Conservation (phyloP, 2,797 vertebrate species). For the Liparis tanakae region DNA sequence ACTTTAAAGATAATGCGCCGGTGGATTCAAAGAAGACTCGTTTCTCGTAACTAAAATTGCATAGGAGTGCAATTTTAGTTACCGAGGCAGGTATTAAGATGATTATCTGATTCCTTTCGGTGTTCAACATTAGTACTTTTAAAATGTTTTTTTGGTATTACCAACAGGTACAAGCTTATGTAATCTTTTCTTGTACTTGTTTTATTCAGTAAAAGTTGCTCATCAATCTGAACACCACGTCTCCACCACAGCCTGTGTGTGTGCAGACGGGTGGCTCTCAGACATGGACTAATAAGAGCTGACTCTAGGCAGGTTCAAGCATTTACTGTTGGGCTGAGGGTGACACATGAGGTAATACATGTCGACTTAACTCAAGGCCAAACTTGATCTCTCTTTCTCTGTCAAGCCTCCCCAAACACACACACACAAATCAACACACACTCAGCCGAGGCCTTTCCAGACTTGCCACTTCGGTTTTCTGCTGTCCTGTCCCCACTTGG, state of each 20-base stretch:
- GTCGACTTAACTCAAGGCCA: constrained; percentile 67
- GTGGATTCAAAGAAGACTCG: constrained; percentile 1
- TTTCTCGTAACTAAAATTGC: no score
- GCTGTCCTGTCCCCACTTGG: constrained; percentile 18
- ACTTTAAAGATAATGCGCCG: constrained; percentile 2
- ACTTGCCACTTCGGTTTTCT: constrained; percentile 39
- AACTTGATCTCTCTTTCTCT: constrained; percentile 69
- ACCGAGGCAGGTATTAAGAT: not conserved
- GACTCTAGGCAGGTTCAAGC: constrained; percentile 70
- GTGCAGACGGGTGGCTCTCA: constrained; percentile 64
- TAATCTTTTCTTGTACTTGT: not conserved
- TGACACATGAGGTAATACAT: constrained; percentile 74
- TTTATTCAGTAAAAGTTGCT: not conserved
- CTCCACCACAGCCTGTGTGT: constrained; percentile 54
- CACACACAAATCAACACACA: constrained; percentile 15
- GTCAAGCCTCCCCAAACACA: constrained; percentile 29
- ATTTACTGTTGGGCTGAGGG: constrained; percentile 65
- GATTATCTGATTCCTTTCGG: not conserved
- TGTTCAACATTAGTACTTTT: not conserved
- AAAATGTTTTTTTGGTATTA: not conserved
- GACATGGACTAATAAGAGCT: constrained; percentile 67
- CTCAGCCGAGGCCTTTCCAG: constrained; percentile 18
- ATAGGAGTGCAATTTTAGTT: not conserved
- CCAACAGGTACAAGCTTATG: not conserved
- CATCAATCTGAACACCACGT: constrained; percentile 39